Conservation (phyloP, 2,888 invertebrate species). For the Bhutanitis thaidina region DNA sequence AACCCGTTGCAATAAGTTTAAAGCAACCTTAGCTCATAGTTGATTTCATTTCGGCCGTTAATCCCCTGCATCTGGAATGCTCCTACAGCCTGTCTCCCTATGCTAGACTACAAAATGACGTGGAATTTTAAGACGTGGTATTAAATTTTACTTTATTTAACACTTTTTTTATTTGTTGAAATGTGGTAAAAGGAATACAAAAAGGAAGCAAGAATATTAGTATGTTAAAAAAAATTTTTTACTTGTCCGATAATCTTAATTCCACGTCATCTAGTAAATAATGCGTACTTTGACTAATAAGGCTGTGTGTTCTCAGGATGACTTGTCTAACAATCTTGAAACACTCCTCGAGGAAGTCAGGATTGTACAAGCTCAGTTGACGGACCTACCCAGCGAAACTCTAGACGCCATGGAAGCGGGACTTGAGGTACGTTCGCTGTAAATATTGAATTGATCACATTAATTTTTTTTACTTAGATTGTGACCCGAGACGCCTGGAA, state of each 20-base stretch:
- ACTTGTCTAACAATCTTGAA: constrained; percentile 84
- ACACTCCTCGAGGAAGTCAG: constrained; percentile 84
- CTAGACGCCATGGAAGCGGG: constrained; percentile 86
- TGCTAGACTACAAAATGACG: constrained; percentile 29
- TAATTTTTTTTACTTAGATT: no score
- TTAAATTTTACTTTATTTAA: no score
- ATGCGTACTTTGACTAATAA: constrained; percentile 53
- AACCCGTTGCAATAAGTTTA: not conserved
- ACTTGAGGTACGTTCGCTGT: constrained; percentile 82
- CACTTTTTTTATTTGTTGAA: no score
- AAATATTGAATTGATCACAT: no score
- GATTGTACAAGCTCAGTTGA: constrained; percentile 83
- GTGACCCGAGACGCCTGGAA: no score
- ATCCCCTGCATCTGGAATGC: constrained; percentile 52
- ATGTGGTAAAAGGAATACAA: no score
- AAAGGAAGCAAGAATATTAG: no score
- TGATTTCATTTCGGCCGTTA: constrained; percentile 20
- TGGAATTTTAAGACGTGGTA: constrained; percentile 36
- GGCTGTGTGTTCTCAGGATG: constrained; percentile 79
- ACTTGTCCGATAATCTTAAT: constrained; percentile 6
- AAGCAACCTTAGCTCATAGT: not conserved
- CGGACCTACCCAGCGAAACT: constrained; percentile 84
- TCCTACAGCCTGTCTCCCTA: constrained; percentile 43
- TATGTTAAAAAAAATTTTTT: no score
- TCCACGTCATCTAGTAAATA: constrained; percentile 20